Evolutionary conservation across 1,140 invertebrate species (phyloP).

Genomic region (Drosophila bifasciata): DNA sequence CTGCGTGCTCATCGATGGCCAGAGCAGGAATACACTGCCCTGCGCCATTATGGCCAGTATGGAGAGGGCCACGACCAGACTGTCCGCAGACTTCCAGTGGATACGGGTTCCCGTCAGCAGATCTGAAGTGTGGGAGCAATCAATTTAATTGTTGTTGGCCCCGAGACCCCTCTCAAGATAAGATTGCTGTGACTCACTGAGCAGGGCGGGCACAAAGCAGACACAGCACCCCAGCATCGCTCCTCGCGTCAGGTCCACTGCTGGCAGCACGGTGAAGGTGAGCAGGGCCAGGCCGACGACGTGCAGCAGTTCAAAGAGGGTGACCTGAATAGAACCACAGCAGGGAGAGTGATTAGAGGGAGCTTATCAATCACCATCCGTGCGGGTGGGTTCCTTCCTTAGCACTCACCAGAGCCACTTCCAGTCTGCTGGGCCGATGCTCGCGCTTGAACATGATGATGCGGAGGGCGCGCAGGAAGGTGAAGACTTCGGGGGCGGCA

Average conservation of each 20-base stretch:
- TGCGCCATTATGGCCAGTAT: slow-evolving; percentile 86
- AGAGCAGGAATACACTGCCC: slow-evolving; percentile 87
- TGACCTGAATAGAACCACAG: slow-evolving; percentile 59
- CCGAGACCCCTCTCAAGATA: slow-evolving; percentile 48
- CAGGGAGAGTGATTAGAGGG: slow-evolving; percentile 73
- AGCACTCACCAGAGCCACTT: slow-evolving; percentile 85
- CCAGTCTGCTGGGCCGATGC: slow-evolving; percentile 62
- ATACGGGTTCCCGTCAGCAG: slow-evolving; percentile 61
- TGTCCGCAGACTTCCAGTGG: slow-evolving; percentile 64
- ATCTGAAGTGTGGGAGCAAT: slow-evolving; percentile 68
- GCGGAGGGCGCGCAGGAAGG: slow-evolving; percentile 91
- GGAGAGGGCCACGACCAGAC: slow-evolving; percentile 44
- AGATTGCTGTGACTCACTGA: slow-evolving; percentile 81
- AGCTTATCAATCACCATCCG: slow-evolving; percentile 83
- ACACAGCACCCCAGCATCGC: slow-evolving; percentile 97
- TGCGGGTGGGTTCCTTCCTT: slow-evolving; percentile 1
- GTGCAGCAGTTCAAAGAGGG: slow-evolving; percentile 93
- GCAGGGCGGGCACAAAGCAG: slow-evolving; percentile 93
- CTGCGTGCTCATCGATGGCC: slow-evolving; percentile 86
- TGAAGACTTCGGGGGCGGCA: slow-evolving; percentile 93
- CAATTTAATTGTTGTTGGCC: slow-evolving; percentile 74
- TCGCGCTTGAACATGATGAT: slow-evolving; percentile 93
- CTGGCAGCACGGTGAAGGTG: slow-evolving; percentile 93
- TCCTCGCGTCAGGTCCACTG: slow-evolving; percentile 94
- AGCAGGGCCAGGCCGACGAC: slow-evolving; percentile 93